Percentiles rank a stretch among this genome's conserved stretches.
Evolutionary conservation across 2,888 invertebrate genomes (phyloP).

Genomic region (Chrysomela aeneicollis): DNA sequence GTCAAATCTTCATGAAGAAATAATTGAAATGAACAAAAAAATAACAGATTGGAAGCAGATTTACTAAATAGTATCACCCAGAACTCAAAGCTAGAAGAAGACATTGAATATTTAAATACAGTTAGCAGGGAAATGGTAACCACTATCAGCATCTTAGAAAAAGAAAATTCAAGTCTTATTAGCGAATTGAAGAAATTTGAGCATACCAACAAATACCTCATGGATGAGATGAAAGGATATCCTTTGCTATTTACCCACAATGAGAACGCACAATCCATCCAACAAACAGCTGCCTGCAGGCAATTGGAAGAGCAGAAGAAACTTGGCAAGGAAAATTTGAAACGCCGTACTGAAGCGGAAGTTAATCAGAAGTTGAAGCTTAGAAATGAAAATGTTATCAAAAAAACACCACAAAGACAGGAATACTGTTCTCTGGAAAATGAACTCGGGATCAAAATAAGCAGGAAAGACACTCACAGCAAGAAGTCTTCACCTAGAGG

Average conservation of each 20-base stretch:
- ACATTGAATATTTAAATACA: slow-evolving; percentile 1
- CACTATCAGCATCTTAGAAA: slow-evolving; percentile 8
- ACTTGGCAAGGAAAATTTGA: neutral
- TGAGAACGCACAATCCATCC: slow-evolving; percentile 3
- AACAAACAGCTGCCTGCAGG: neutral
- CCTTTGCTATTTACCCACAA: no score
- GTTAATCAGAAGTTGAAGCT: slow-evolving; percentile 2
- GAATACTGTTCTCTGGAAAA: slow-evolving; percentile 5
- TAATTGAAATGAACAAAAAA: slow-evolving; percentile 9
- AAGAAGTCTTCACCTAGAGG: slow-evolving; percentile 10
- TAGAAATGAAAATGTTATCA: neutral
- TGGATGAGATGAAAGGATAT: slow-evolving; percentile 2
- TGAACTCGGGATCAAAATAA: neutral
- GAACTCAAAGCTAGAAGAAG: slow-evolving; percentile 9
- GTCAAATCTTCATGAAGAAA: slow-evolving; percentile 9
- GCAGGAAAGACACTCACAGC: slow-evolving; percentile 2
- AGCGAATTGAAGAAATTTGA: neutral
- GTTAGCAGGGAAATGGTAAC: slow-evolving; percentile 7
- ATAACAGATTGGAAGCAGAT: neutral
- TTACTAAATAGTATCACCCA: neutral
- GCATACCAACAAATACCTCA: neutral
- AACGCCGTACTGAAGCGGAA: neutral
- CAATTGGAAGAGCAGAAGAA: slow-evolving; percentile 6
- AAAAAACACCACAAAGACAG: neutral
- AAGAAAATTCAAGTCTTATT: slow-evolving; percentile 11